Conservation (phyloP, 2,888 invertebrate species). For the Melinopterus prodromus region DNA sequence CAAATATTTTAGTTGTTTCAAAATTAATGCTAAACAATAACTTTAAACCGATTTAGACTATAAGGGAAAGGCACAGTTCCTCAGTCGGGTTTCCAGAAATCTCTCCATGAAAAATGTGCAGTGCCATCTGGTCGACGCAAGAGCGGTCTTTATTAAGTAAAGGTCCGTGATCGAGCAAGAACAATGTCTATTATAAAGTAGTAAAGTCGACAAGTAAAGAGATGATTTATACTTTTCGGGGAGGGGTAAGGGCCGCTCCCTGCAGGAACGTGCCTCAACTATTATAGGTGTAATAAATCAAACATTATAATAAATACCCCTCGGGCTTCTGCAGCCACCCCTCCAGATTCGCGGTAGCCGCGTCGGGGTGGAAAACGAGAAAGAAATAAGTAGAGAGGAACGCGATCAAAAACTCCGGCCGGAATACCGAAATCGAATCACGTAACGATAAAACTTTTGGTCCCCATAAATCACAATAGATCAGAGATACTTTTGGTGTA, state of each 20-base stretch:
- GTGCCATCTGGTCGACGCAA: neutral
- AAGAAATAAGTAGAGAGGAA: neutral
- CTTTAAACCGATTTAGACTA: neutral
- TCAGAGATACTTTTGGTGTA: constrained; percentile 8
- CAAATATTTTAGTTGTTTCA: too few relatives aligned
- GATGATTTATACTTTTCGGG: constrained; percentile 15
- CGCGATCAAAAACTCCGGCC: constrained; percentile 14
- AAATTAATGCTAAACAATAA: too few relatives aligned
- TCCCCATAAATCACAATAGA: constrained; percentile 6
- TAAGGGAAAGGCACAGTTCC: neutral
- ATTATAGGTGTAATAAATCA: constrained; percentile 24
- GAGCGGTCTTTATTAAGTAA: constrained; percentile 16
- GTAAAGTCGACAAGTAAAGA: constrained; percentile 20
- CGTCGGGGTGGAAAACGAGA: neutral
- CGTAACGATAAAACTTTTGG: constrained; percentile 10
- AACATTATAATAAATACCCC: constrained; percentile 23
- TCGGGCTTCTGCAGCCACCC: constrained; percentile 5
- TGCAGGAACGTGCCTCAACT: constrained; percentile 18
- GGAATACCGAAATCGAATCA: constrained; percentile 13
- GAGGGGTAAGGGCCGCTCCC: neutral
- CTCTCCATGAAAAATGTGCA: neutral
- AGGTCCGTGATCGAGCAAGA: constrained; percentile 23
- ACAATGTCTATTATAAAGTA: constrained; percentile 25
- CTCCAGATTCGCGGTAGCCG: constrained; percentile 5
- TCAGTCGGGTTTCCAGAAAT: neutral